Evolutionary conservation across 1,140 invertebrate genomes (phyloP), one percentile per base, ranked within the genome.

Genomic region (Bombus breviceps): DNA sequence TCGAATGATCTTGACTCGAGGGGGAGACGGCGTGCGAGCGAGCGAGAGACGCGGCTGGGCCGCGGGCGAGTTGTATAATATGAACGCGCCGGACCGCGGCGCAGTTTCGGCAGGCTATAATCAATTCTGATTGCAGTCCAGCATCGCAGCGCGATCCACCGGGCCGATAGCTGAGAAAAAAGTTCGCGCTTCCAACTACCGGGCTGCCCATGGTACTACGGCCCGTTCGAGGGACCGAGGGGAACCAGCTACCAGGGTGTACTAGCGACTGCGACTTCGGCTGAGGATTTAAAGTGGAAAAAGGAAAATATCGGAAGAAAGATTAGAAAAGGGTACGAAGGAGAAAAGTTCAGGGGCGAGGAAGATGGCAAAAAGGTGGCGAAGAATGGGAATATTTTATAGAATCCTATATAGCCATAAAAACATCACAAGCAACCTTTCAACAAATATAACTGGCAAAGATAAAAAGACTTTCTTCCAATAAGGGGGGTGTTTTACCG

Each of bases 61-160:
- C 93, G 91, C 92, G 89, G 92, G 93, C 93, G 88, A 93, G 91
- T 93, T 94, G 93, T 94, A 94, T 94, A 94, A 94, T 94, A 94
- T 92, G 91, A 92, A 88, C 89, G 91, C 90, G 91, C 91, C 72
- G 59, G 73, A 37, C 72, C 92, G 91, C 92, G 92, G 89, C 93
- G 83, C 84, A 94, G 91, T 95, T 95, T 95, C 94, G 94, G 94
- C 94, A 95, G 94, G 94, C 94, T 95, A 95, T 95, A 95, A 95
- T 95, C 95, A 95, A 95, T 95, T 95, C 94, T 95, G 94, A 95
- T 95, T 95, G 94, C 93, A 93, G 92, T 92, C 93, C 92, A 79
- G 90, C 83, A 93, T 93, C 92, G 92, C 88, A 91, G 93, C 89
- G 92, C 93, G 94, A 95, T 95, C 93, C 93, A 93, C 93, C 92